Evolutionary conservation across 2,888 invertebrate species (phyloP), one percentile per base, ranked within the genome.

Genomic region (Zootermopsis nevadensis): DNA sequence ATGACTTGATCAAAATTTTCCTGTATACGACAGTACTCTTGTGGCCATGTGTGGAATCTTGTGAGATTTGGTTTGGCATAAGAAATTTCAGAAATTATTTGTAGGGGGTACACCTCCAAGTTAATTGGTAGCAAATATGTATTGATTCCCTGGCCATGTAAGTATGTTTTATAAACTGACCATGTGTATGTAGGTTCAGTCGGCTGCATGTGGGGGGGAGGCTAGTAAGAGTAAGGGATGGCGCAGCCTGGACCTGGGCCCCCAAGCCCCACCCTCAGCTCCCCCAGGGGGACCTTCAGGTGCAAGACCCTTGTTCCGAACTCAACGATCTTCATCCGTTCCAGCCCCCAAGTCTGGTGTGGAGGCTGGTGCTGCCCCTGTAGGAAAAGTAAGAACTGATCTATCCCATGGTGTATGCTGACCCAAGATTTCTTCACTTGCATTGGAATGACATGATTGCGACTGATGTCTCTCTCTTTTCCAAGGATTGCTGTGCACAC

Each of bases 281-380:
- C 60, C 79, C 60, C 27, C 77, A 77, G 79, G 79, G 35, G 87
- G 74, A 74, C 66, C 79, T 27, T 79, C 79, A 66, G 33, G 79
- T 79, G 87, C 87, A 85, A 89, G 91, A 87, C 91, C 92, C 86
- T 89, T 91, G 86, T 93, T 92, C 89, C 92, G 93, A 88, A 92
- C 92, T 80, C 92, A 93, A 88, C 91, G 93, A 85, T 93, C 93
- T 88, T 93, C 92, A 87, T 93, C 93, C 77, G 92, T 93, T 90
- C 93, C 93, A 79, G 90, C 91, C 22, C 91, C 91, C 67, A 88
- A 87, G 84, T 84, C 85, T 74, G 80, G 83, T 79, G 83, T 82
- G 76, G 89, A 83, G 77, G 76, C 82, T 60, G 82, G 86, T 80
- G 80, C 87, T 86, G 86, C 87, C 86, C 72, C 86, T 81, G 82